These are phyloP conservation scores for Drosophila suboccidentalis DNA, from an alignment of 2,888 invertebrate species.

Conservation along the genomic window DNA sequence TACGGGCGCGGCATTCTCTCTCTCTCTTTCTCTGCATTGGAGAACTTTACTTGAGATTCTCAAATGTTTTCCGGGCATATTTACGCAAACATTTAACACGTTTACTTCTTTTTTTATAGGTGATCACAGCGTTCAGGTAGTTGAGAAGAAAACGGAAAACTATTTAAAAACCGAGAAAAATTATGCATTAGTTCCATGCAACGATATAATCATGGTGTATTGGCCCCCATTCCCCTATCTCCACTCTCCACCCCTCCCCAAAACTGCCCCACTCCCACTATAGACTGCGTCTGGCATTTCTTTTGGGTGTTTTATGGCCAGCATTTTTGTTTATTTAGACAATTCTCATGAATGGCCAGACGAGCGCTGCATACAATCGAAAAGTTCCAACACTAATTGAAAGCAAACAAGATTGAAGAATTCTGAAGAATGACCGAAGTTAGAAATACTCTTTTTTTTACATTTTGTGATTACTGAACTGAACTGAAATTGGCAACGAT, in stretches of 20 bases:
- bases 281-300: constrained; percentile 49
- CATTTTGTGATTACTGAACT: too few species aligned
- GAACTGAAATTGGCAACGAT: too few species aligned
- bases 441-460: constrained; percentile 10
- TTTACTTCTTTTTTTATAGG: constrained; percentile 35
- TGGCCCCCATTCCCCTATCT: background rate
- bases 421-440: constrained; percentile 12
- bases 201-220: constrained; percentile 42
- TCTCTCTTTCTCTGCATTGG: background rate
- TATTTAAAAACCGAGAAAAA: constrained; percentile 52
- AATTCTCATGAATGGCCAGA: constrained; percentile 63
- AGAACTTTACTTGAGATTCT: constrained; percentile 31
- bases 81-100: constrained; percentile 82
- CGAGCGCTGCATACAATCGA: constrained; percentile 33
- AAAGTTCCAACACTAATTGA: constrained; percentile 75
- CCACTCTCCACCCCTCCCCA: background rate
- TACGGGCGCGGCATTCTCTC: constrained; percentile 57
- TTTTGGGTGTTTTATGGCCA: constrained; percentile 60
- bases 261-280: constrained; percentile 8
- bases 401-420: constrained; percentile 65
- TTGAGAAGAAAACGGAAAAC: constrained; percentile 23
- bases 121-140: constrained; percentile 54
- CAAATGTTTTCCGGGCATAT: constrained; percentile 55
- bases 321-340: constrained; percentile 69
- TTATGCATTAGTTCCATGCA: constrained; percentile 70